A percentile compares a stretch with the other conserved stretches of the same genome.
Evolutionary conservation across 2,888 invertebrate genomes (phyloP).

Genomic region (Elegia similella): DNA sequence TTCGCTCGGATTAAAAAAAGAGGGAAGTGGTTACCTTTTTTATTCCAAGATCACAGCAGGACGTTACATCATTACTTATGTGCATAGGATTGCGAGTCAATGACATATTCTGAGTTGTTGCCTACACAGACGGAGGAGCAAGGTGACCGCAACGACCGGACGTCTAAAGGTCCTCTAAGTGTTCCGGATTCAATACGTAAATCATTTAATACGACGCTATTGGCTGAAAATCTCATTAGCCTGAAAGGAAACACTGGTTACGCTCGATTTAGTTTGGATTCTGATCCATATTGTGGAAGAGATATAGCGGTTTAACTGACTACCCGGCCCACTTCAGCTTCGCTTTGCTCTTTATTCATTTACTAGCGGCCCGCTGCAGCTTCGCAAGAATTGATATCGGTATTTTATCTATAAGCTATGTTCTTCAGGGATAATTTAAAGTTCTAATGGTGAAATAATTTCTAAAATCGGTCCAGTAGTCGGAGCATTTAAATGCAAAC

Average conservation of each 20-base stretch:
- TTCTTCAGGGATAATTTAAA: no score
- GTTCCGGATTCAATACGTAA: conserved; percentile 19
- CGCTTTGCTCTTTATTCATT: no score
- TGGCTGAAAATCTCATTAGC: conserved; percentile 10
- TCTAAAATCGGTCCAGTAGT: no score
- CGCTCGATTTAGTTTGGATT: conserved; percentile 2
- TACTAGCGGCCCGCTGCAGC: no score
- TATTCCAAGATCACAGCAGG: background rate
- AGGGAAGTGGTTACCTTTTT: background rate
- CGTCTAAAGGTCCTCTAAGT: conserved; percentile 25
- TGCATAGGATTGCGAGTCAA: conserved; percentile 25
- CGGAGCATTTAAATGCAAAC: no score
- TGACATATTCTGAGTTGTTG: conserved; percentile 15
- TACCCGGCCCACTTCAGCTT: background rate
- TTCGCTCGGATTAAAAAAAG: background rate
- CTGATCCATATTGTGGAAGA: background rate
- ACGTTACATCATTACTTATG: conserved; percentile 17
- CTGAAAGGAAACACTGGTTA: background rate
- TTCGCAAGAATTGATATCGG: no score
- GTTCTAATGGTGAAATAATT: no score
- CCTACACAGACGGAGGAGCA: conserved; percentile 20
- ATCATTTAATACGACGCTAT: background rate
- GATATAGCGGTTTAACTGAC: background rate
- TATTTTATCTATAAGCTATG: background rate
- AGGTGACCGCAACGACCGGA: conserved; percentile 33